phyloP scores from a whole-genome alignment of 2,797 vertebrate species.

The Microctenopoma steveboyesi region DNA sequence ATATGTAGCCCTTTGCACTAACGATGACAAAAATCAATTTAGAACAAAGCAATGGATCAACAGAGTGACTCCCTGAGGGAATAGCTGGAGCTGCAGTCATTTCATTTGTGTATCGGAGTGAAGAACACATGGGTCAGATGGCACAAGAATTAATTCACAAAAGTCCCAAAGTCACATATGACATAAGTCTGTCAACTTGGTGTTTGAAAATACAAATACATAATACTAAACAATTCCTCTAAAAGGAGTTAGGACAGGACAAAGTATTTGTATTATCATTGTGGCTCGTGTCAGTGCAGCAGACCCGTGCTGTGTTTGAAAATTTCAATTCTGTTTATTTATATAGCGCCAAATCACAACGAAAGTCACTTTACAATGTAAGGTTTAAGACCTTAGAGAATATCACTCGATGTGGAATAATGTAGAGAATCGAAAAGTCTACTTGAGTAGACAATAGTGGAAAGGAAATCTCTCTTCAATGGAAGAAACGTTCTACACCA shows the following conservation, averaged over 20 bases:
- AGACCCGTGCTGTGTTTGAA: constrained; percentile 31
- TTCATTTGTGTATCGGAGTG: constrained; percentile 48
- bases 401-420: too few species aligned
- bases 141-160: constrained; percentile 37
- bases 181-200: constrained; percentile 26
- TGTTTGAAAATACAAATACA: constrained; percentile 7
- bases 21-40: constrained; percentile 30
- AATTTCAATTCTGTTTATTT: not conserved
- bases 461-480: too few species aligned
- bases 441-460: too few species aligned
- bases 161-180: constrained; percentile 42
- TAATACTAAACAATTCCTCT: not conserved
- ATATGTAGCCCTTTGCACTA: constrained; percentile 20
- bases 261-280: constrained; percentile 31
- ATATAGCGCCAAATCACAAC: too few species aligned
- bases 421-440: too few species aligned
- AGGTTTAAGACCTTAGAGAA: too few species aligned
- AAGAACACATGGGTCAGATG: constrained; percentile 50
- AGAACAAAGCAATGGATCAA: constrained; percentile 51
- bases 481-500: too few species aligned
- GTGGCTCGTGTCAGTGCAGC: constrained; percentile 37
- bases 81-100: constrained; percentile 41
- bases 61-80: constrained; percentile 49
- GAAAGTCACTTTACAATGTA: too few species aligned
- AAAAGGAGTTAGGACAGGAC: constrained; percentile 19